Evolutionary conservation across 1,140 invertebrate genomes (phyloP).

Genomic region (Dendrolimus punctatus): DNA sequence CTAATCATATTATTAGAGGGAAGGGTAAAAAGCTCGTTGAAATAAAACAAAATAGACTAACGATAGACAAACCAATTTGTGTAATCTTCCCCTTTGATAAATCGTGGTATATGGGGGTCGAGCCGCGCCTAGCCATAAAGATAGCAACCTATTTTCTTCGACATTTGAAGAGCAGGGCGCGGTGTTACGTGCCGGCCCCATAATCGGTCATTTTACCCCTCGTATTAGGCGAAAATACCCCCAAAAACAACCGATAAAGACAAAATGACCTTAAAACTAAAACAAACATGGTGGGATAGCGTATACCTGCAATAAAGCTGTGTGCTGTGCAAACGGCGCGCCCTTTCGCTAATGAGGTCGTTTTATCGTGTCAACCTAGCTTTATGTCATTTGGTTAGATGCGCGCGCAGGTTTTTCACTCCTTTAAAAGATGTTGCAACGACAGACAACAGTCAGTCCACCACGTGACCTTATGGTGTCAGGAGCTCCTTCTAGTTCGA

Average conservation of each 20-base stretch:
- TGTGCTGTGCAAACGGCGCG: conserved; percentile 47
- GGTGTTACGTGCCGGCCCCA: conserved; percentile 43
- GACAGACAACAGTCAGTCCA: conserved; percentile 34
- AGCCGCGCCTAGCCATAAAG: conserved; percentile 35
- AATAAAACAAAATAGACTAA: no score
- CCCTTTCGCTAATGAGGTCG: conserved; percentile 65
- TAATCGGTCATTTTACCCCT: conserved; percentile 32
- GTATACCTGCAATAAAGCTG: conserved; percentile 51
- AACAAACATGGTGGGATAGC: conserved; percentile 50
- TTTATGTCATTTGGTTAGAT: conserved; percentile 54
- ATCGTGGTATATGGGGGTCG: conserved; percentile 34
- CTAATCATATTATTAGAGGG: no score
- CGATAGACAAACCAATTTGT: no score
- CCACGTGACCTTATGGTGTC: conserved; percentile 26
- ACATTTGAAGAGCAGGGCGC: conserved; percentile 23
- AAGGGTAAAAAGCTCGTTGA: no score
- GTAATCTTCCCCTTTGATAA: conserved; percentile 29
- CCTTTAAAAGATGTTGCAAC: conserved; percentile 52
- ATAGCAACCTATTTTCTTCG: no score
- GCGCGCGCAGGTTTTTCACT: conserved; percentile 52
- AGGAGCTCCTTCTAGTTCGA: no score
- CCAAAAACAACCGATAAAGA: conserved; percentile 52
- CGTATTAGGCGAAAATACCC: conserved; percentile 32
- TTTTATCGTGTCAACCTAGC: conserved; percentile 57
- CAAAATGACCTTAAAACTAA: conserved; percentile 66